Conservation (phyloP, 2,113 vertebrate species). For the Esox niger region DNA sequence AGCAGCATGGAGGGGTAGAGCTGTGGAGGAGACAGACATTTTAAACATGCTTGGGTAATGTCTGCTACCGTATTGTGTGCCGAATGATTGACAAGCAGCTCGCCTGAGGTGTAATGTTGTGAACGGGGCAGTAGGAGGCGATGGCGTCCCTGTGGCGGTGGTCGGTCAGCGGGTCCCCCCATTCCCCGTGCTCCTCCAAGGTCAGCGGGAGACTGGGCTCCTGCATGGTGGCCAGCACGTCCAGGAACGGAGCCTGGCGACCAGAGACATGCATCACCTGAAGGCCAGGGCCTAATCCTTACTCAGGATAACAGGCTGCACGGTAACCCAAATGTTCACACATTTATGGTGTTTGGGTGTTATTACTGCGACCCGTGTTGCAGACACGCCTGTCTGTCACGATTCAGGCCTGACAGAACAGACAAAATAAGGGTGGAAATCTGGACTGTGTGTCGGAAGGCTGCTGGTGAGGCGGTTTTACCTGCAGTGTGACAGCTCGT, state of each 20-base stretch:
- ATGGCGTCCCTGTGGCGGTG: constrained; percentile 75
- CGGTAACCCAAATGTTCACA: no score
- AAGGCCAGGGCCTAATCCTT: background rate
- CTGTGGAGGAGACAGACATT: constrained; percentile 55
- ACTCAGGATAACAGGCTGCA: no score
- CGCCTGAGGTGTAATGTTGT: constrained; percentile 94
- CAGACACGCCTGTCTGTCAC: background rate
- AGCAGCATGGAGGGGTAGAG: constrained; percentile 88
- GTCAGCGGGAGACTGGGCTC: constrained; percentile 84
- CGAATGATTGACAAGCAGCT: constrained; percentile 10
- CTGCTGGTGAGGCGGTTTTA: constrained; percentile 47
- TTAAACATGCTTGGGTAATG: background rate
- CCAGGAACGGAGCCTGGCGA: constrained; percentile 88
- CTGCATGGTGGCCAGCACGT: constrained; percentile 90
- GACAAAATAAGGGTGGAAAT: background rate
- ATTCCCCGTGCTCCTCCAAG: constrained; percentile 91
- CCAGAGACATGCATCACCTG: background rate
- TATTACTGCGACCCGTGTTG: background rate
- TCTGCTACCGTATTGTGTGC: background rate
- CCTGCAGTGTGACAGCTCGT: constrained; percentile 82
- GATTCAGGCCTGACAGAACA: background rate
- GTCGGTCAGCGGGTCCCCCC: constrained; percentile 85
- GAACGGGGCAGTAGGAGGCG: constrained; percentile 87
- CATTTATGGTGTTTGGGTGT: background rate
- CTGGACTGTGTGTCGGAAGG: background rate